Evolutionary conservation across 2,113 vertebrate genomes (phyloP), one percentile per base, ranked within the genome.

Genomic region (Brienomyrus brachyistius): DNA sequence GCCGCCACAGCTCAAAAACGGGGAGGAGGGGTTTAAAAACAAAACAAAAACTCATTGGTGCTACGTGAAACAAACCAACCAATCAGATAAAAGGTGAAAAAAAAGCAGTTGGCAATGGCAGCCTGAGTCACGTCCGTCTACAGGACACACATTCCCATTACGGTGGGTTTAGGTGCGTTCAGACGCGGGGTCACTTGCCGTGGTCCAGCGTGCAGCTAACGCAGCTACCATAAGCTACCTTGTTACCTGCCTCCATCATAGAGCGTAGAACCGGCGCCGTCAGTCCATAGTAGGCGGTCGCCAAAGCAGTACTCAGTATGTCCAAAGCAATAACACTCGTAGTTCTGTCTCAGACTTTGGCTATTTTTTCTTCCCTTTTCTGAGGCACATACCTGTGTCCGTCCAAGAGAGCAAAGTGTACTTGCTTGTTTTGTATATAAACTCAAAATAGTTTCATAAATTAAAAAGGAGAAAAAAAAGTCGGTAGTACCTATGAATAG

Each of bases 291-390:
- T 70, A 91, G 92, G 91, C 89, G 91, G 92, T 92, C 90, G 91
- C 93, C 91, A 89, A 94, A 95, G 95, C 95, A 94, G 94, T 94
- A 95, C 94, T 94, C 95, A 94, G 94, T 94, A 95, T 94, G 86
- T 90, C 51, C 74, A 90, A 92, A 96, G 96, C 96, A 96, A 96
- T 96, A 96, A 96, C 92, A 93, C 91, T 74, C 91, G 45, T 93
- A 88, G 89, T 91, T 91, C 92, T 90, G 66, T 92, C 84, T 17
- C 2, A 91, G 56, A 23, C 90, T 93, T 91, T 13, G 91, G 66
- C 86, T 85, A 88, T 90, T 66, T 48, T 88, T 86, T 82, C 9
- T 82, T 9, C 48, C 89, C 90, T 90, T 87, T 86, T 86, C 89
- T 50, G 91, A 92, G 92, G 93, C 91, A 77, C 88, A 91, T 66